Evolutionary conservation across 2,797 vertebrate species (phyloP), one percentile per base, ranked within the genome.

Genomic region (Diplodus sargus): DNA sequence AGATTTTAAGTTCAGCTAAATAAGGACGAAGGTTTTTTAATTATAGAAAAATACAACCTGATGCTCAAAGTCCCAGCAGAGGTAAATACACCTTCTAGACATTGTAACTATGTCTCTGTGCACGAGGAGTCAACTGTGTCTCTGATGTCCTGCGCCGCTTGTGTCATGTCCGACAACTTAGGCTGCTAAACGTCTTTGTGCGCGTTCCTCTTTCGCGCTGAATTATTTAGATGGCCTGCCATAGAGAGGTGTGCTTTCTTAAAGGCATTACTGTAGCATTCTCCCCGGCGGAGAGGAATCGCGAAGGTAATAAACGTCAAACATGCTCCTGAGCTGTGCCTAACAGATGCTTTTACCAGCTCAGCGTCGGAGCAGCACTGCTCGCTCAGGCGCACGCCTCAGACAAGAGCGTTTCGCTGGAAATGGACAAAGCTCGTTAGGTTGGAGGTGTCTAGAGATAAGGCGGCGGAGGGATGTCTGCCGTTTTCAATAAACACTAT

Each of bases 301-400:
- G 91, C 83, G 84, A 78, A 92, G 92, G 93, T 93, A 93, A 94
- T 94, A 95, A 95, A 95, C 90, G 93, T 95, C 94, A 94, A 85
- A 91, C 92, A 76, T 57, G 92, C 90, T 93, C 87, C 89, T 87
- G 92, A 91, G 92, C 91, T 85, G 78, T 87, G 89, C 90, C 94
- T 95, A 96, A 95, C 95, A 95, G 95, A 95, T 96, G 94, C 94
- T 93, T 96, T 95, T 95, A 94, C 94, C 94, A 92, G 92, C 94
- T 90, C 91, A 81, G 87, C 90, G 74, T 88, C 91, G 76, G 93
- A 90, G 92, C 89, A 82, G 78, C 85, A 83, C 87, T 92, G 90
- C 91, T 92, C 87, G 83, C 92, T 95, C 76, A 85, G 92, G 89
- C 94, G 90, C 93, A 87, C 88, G 84, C 34, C 79, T 62, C 86